Conservation (phyloP, 2,113 vertebrate genomes). For the Megalops atlanticus region DNA sequence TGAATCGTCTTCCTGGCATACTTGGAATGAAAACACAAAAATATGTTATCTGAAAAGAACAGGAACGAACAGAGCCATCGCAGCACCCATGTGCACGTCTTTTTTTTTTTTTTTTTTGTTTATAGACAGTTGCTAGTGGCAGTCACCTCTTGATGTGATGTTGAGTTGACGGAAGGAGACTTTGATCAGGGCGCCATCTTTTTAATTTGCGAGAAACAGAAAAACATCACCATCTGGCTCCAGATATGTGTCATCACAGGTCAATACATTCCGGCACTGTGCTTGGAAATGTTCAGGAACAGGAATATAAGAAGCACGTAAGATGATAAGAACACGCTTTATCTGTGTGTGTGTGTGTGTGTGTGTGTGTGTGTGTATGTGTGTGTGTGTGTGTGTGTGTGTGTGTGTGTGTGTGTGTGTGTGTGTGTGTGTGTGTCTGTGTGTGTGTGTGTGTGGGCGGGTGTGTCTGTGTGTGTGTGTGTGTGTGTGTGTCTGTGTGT, state of each 20-base stretch:
- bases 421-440: neutral
- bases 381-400: conserved; percentile 3
- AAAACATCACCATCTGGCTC: conserved; percentile 12
- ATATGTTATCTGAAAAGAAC: no score
- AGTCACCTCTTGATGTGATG: neutral
- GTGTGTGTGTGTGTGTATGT: conserved; percentile 17
- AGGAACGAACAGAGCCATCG: no score
- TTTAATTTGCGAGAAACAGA: no score
- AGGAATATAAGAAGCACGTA: neutral
- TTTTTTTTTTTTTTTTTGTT: conserved; percentile 45
- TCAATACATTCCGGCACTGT: neutral
- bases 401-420: neutral
- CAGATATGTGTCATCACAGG: neutral
- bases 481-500: neutral
- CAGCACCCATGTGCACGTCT: no score
- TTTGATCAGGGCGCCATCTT: neutral
- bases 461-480: neutral
- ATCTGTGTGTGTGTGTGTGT: conserved; percentile 12
- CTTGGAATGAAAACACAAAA: no score
- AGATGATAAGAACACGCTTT: no score
- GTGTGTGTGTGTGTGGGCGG: neutral
- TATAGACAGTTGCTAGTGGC: neutral
- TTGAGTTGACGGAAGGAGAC: neutral
- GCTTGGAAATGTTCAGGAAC: neutral
- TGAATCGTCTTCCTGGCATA: no score